Base-by-base conservation (phyloP, 2,113 vertebrate genomes). In the Pollimyrus isidori region DNA sequence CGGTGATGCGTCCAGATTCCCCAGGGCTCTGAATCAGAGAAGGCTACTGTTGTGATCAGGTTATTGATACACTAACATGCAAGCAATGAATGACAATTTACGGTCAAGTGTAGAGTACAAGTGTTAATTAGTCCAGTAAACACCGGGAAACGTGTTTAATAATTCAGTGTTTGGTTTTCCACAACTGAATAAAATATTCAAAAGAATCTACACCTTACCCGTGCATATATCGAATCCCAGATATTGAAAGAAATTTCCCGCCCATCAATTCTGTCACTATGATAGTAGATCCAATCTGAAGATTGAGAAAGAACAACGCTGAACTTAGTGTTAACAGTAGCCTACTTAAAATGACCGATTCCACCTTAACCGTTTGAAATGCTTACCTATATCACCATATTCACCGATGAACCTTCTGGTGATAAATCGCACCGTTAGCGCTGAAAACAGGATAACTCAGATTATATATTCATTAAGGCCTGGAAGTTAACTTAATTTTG, bases 371-470 rank as follows among this genome's bases (percentile, higher is more conserved):
- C 10, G 50, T 35, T 80, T 80, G 35, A 35, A 80, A 86, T 86
- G 88, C 92, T 95, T 93, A 97, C 96, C 96, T 90, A 96, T 96
- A 88, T 97, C 94, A 50, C 96, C 96, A 0, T 97, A 97, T 89
- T 97, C 96, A 35, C 96, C 96, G 0, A 97, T 97, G 90, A 97
- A 97, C 62, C 96, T 94, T 89, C 95, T 93, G 30, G 96, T 97
- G 52, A 97, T 93, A 92, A 97, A 97, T n/a, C 96, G 95, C 62
- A 97, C 96, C 0, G 96, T 96, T 65, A 97, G 93, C 89, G 96
- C 96, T 97, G 94, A 45, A 87, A 89, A 92, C 73, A 62, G 10
- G 3, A 69, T 4, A 62, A 76, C 56, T 35, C 19, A 3, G 17
- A 58, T 89, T 85, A 85, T 23, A 0, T 85, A 26, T 85, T 85